Conservation (phyloP, 2,113 vertebrate genomes). For the Pao palembangensis region DNA sequence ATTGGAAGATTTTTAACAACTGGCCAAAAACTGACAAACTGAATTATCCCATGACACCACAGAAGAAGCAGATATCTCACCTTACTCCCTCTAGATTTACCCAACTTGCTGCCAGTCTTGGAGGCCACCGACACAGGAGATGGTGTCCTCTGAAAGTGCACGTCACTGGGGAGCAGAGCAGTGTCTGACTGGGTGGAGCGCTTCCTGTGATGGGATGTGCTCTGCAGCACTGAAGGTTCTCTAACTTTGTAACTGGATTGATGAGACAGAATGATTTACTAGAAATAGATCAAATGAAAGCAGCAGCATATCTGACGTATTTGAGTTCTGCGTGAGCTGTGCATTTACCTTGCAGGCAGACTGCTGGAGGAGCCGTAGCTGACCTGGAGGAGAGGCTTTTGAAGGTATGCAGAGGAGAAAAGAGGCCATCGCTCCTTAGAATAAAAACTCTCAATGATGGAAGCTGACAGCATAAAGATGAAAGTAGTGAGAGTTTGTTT, state of each 20-base stretch:
- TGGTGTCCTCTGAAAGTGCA: slow-evolving; percentile 57
- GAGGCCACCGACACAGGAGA: slow-evolving; percentile 15
- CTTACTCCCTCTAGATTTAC: slow-evolving; percentile 48
- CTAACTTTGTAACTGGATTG: slow-evolving; percentile 65
- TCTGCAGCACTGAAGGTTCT: slow-evolving; percentile 32
- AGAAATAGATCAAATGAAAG: not conserved
- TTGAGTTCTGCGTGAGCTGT: not conserved
- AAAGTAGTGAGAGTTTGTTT: slow-evolving; percentile 2
- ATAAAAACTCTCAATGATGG: slow-evolving; percentile 17
- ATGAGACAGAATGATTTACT: not conserved
- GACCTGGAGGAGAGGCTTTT: slow-evolving; percentile 66
- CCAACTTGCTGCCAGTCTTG: slow-evolving; percentile 31
- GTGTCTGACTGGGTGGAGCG: slow-evolving; percentile 72
- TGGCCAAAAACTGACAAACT: not conserved
- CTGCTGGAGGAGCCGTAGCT: slow-evolving; percentile 68
- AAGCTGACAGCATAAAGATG: slow-evolving; percentile 20
- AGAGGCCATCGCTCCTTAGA: slow-evolving; percentile 35
- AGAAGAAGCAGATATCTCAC: slow-evolving; percentile 26
- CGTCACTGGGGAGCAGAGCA: slow-evolving; percentile 69
- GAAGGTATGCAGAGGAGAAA: slow-evolving; percentile 26
- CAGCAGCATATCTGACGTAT: not conserved
- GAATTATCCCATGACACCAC: not conserved
- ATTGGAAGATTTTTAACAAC: not conserved
- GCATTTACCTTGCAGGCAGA: slow-evolving; percentile 68
- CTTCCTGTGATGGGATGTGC: slow-evolving; percentile 32